Conservation (phyloP, 2,797 vertebrate species). For the Dendrocincla fuliginosa region DNA sequence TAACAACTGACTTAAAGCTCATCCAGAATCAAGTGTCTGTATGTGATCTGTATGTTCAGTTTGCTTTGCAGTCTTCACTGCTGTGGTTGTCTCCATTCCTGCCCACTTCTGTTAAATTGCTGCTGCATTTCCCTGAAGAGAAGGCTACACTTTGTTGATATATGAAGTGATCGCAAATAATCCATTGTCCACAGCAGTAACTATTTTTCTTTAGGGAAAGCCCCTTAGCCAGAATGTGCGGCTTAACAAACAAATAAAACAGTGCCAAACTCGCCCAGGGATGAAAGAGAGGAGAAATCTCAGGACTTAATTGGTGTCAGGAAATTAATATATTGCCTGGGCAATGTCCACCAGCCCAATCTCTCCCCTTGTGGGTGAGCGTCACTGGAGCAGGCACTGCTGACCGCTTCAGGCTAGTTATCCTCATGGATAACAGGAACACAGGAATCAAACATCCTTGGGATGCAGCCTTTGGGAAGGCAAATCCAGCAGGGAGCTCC, state of each 20-base stretch:
- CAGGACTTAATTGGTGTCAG: not conserved
- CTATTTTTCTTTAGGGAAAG: not conserved
- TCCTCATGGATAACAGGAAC: not conserved
- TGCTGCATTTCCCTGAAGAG: conserved; percentile 7
- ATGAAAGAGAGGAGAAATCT: not conserved
- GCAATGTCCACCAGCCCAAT: not conserved
- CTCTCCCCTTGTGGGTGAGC: not conserved
- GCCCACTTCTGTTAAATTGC: not conserved
- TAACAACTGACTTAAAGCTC: not conserved
- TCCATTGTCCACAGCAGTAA: not conserved
- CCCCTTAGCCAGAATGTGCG: not conserved
- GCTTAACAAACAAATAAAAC: not conserved
- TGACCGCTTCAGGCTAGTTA: not conserved
- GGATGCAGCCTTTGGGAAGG: not conserved
- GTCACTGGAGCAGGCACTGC: not conserved
- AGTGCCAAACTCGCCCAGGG: not conserved
- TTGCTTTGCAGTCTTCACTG: not conserved
- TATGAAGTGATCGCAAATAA: conserved; percentile 8
- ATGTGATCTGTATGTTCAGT: not conserved
- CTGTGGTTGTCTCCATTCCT: not conserved
- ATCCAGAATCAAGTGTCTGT: not conserved
- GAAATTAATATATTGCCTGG: not conserved
- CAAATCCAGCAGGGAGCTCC: not conserved
- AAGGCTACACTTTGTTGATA: not conserved
- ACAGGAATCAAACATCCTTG: not conserved